Conservation (phyloP, 2,888 invertebrate species). For the Noctuana brunneofusca region DNA sequence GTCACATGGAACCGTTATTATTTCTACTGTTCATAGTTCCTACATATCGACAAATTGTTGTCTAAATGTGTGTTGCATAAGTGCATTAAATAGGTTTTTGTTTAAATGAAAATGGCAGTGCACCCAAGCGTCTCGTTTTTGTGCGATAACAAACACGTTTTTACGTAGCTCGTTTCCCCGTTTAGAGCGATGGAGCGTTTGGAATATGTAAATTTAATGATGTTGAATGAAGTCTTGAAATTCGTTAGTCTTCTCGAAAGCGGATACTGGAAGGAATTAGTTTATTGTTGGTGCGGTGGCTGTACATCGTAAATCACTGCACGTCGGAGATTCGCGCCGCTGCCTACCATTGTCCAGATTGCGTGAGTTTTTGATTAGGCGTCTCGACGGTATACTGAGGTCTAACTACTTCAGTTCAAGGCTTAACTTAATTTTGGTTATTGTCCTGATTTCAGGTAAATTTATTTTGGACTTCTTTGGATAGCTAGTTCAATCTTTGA, state of each 20-base stretch:
- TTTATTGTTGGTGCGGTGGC: conserved; percentile 1
- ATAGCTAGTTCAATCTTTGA: background rate
- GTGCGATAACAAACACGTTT: conserved; percentile 8
- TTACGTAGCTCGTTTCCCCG: conserved; percentile 25
- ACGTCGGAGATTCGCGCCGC: conserved; percentile 52
- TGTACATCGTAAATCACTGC: conserved; percentile 46
- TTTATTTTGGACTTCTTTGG: background rate
- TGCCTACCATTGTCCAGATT: conserved; percentile 49
- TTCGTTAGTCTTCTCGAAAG: background rate
- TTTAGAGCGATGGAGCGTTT: background rate
- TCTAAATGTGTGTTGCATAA: conserved; percentile 20
- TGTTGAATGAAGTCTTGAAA: background rate
- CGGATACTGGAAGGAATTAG: background rate
- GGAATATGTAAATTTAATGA: conserved; percentile 10
- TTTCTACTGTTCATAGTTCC: conserved; percentile 3
- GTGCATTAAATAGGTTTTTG: conserved; percentile 13
- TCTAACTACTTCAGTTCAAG: background rate
- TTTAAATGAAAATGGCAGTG: conserved; percentile 21
- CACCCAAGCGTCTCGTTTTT: conserved; percentile 19
- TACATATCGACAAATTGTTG: conserved; percentile 16
- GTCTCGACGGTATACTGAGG: background rate
- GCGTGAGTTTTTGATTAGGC: conserved; percentile 37
- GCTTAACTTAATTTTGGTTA: background rate
- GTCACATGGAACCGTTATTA: conserved; percentile 20
- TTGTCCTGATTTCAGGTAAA: background rate